Base-by-base conservation (phyloP, 2,113 vertebrate species). In the Felis chaus region DNA sequence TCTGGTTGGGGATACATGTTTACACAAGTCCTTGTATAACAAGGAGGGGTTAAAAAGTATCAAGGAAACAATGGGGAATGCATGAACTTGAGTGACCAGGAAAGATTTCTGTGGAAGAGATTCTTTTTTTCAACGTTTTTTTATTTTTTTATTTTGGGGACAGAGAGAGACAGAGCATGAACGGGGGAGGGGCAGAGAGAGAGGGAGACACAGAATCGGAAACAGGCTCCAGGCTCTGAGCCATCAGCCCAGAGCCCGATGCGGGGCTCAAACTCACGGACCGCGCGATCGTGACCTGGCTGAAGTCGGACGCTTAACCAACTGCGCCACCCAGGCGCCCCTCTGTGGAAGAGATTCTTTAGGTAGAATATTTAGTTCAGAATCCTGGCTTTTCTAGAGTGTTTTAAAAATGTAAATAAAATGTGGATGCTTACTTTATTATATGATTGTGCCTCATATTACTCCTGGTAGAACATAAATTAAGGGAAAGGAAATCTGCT, bases 401-500 rank as follows among this genome's bases (percentile, higher is more conserved):
- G 91, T 94, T 23, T 48, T n/a, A 41, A 74, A 94, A 81, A 76
- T 87, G n/a, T 96, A 78, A 94, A 69, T 83, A 15, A 61, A 73
- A 66, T 79, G 19, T 39, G 55, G 23, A n/a, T 61, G 95, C 89
- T 86, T 89, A n/a, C 68, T 71, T 94, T 92, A 71, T 82, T 29
- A 33, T 45, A 73, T 53, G 15, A 39, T 78, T 53, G 48, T 76
- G 85, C 73, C 31, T 84, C 18, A 36, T 27, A 55, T 66, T 93
- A 21, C 65, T 94, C 63, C 29, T 91, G 55, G 25, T 91, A 74
- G 29, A 71, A 80, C 50, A 36, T 83, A 95, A 73, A 78, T 78
- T 55, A 92, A 95, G 85, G 53, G 61, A 87, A n/a, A 50, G 53
- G 36, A 97, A 94, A 90, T 13, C 19, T 39, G n/a, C 94, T 93